Base-by-base conservation (phyloP, 2,113 vertebrate genomes). In the Sebastes schlegelii region DNA sequence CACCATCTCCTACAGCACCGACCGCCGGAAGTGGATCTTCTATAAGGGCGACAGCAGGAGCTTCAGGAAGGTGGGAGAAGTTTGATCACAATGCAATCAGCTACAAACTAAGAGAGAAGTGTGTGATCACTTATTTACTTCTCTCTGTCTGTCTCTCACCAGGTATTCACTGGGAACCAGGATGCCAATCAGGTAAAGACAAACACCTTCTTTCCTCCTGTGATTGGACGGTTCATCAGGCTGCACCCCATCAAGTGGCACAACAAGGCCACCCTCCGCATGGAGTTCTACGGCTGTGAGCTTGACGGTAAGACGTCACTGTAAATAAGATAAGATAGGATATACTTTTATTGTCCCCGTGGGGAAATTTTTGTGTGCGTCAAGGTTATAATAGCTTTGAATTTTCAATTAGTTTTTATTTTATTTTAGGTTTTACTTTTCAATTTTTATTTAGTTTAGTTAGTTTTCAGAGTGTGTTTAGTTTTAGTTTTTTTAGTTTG, bases 211-310 rank as follows among this genome's bases (percentile, higher is more conserved):
- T 96, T 97, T 45, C 98, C 98, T 60, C 97, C 98, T 19, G 52
- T 99, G 83, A 81, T 97, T 83, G 96, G 96, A n/a, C 96, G 97
- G 8, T 99, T 96, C 52, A 70, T 99, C 42, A 96, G 97, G 83
- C 90, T 99, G 42, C 95, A 97, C 80, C 97, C 98, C n/a, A 91
- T 85, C 0, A 42, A 86, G 3, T 97, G 91, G 91, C 90, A 96
- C 81, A 95, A 93, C 67, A 94, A 83, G 74, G 96, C 97, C n/a
- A 95, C 97, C 16, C 91, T 99, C 83, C 97, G 98, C 48, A 86
- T 99, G 96, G 98, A 99, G 79, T 94, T 97, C 78, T 96, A 95
- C 68, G 98, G 98, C 73, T 99, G 98, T 86, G 96, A 98, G 89
- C 88, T 97, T 10, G 96, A 97, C 6, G 97, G 98, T 99, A 94